These are phyloP conservation scores for Phengaris alcon DNA, from an alignment of 2,888 invertebrate genomes.

Conservation along the genomic window DNA sequence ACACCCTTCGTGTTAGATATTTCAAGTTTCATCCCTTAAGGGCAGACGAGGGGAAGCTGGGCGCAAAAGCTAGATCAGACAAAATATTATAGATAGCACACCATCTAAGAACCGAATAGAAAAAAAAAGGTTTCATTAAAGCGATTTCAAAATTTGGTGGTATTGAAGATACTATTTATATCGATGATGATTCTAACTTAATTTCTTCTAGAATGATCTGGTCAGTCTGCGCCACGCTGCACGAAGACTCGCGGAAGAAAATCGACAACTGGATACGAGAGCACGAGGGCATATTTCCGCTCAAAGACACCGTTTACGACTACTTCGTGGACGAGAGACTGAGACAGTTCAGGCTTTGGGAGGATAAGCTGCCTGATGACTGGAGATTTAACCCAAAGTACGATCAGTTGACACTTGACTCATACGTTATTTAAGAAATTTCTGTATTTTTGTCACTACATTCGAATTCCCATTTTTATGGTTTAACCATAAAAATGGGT, in stretches of 20 bases:
- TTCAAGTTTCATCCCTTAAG: no score
- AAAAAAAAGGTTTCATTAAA: neutral
- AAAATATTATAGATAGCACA: no score
- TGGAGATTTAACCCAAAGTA: conserved; percentile 87
- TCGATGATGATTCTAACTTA: neutral
- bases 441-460: neutral
- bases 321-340: conserved; percentile 90
- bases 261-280: conserved; percentile 90
- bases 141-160: no score
- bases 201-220: conserved; percentile 83
- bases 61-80: no score
- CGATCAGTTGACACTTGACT: neutral
- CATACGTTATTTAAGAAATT: neutral
- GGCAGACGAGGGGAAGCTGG: no score
- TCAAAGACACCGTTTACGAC: conserved; percentile 93
- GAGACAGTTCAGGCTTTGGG: conserved; percentile 87
- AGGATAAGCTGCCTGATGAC: conserved; percentile 84
- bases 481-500: no score
- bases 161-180: no score
- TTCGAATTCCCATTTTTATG: no score
- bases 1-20: no score
- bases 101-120: no score
- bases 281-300: conserved; percentile 88
- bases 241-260: conserved; percentile 86
- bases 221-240: conserved; percentile 90